Base-by-base conservation (phyloP, 2,113 vertebrate genomes). In the Panthera leo region DNA sequence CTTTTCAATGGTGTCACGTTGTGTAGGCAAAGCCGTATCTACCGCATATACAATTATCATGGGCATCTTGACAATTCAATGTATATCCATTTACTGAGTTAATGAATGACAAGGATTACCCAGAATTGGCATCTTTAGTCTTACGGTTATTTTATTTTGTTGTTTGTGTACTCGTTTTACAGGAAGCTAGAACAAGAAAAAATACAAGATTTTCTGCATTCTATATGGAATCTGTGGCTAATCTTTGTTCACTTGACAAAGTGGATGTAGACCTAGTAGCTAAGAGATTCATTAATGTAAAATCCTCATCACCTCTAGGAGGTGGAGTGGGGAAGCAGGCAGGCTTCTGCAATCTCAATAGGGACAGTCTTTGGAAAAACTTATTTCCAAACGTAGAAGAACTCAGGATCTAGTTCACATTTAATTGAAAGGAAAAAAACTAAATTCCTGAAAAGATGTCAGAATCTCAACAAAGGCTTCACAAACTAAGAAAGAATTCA, bases 321-420 rank as follows among this genome's bases (percentile, higher is more conserved):
- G 34, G 5, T 11, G 5, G 48, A 29, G 11, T 48, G n/a, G 19
- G 21, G 51, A 67, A 83, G 58, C 55, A 68, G 68, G 82, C 39
- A 27, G 42, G 73, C 21, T 39, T 94, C 58, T 68, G 31, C 18
- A n/a, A 29, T 79, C 39, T 85, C 70, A 87, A 16, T 70, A 88
- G 31, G 12, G 58, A 73, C 4, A 58, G 42, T 71, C 16, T 78
- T 95, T 91, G 31, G 78, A 71, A 89, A 87, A 95, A 65, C 18
- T 79, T 83, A 91, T 61, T 96, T 95, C 23, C 51, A 65, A 65
- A 88, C 18, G 73, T 34, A 68, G 27, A 19, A 61, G 42, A 88
- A 91, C 21, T 93, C 53, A 65, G 73, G 14, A 95, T 96, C 29
- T 85, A 89, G 89, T 83, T 94, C 61, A 87, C 27, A 39, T 39